A percentile compares a stretch with the other conserved stretches of the same genome.
phyloP scores from a whole-genome alignment of 1,140 invertebrate genomes.

The Cherax quadricarinatus region DNA sequence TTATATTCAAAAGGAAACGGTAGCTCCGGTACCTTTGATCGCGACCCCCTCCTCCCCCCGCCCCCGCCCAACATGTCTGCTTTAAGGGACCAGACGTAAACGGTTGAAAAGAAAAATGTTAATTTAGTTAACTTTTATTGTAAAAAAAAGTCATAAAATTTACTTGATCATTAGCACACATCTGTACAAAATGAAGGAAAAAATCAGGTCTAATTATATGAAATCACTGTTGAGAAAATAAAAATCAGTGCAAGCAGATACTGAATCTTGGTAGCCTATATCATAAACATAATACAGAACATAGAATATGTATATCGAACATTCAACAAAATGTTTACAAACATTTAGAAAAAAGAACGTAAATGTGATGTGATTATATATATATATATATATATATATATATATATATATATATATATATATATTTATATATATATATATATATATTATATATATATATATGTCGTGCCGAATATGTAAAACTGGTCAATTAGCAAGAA shows the following conservation, averaged over 20 bases:
- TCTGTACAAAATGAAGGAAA: neutral
- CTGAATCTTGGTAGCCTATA: neutral
- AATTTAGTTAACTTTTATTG: slow-evolving; percentile 13
- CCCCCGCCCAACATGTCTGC: too few species aligned
- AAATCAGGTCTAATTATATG: neutral
- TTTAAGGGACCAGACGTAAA: too few species aligned
- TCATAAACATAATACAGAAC: neutral
- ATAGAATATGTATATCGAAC: neutral
- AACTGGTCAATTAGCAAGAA: too few species aligned
- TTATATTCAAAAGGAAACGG: too few species aligned
- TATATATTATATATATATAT: too few species aligned
- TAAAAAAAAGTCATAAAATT: neutral
- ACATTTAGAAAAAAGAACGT: neutral
- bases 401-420: neutral
- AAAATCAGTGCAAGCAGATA: slow-evolving; percentile 3
- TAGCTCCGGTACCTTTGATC: too few species aligned
- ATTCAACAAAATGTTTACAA: neutral
- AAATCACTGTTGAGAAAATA: neutral
- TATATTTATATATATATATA: neutral
- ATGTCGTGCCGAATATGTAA: too few species aligned
- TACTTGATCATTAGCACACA: slow-evolving; percentile 7
- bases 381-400: neutral
- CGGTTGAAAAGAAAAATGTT: neutral
- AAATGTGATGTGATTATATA: neutral
- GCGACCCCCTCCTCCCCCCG: too few species aligned